phyloP scores from a whole-genome alignment of 1,140 invertebrate genomes.

The Drosophila nigrodunni region DNA sequence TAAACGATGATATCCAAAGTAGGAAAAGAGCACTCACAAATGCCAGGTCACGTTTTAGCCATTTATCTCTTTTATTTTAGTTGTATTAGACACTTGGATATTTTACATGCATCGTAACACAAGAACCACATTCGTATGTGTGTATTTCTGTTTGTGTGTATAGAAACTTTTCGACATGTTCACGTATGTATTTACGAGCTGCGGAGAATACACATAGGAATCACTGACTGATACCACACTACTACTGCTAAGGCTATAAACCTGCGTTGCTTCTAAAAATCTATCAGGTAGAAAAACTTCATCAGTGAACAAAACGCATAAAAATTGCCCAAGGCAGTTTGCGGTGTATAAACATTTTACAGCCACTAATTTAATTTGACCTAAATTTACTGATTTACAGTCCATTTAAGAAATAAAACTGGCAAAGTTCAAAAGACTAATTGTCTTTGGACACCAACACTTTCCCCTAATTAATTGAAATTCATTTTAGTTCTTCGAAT shows the following conservation, averaged over 20 bases:
- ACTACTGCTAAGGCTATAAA: not conserved
- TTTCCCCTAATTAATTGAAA: no score
- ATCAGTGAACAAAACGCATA: not conserved
- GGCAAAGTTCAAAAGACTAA: no score
- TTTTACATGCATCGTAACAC: constrained; percentile 21
- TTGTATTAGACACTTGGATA: constrained; percentile 58
- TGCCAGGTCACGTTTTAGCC: constrained; percentile 64
- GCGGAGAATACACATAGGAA: not conserved
- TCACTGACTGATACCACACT: not conserved
- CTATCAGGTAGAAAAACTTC: not conserved
- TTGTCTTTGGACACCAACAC: no score
- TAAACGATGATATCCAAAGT: constrained; percentile 44
- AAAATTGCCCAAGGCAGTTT: no score
- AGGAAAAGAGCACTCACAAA: constrained; percentile 48
- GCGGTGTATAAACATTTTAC: no score
- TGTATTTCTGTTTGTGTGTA: constrained; percentile 32
- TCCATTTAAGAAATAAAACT: no score
- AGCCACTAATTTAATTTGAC: no score
- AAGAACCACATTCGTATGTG: constrained; percentile 18
- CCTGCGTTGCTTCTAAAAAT: not conserved
- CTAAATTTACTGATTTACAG: no score
- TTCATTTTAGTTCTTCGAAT: no score
- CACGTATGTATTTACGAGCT: not conserved
- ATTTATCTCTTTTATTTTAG: constrained; percentile 68
- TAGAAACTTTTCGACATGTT: not conserved